These are phyloP conservation scores for Mimumesa dahlbomi DNA, from an alignment of 2,888 invertebrate species.

Conservation along the genomic window DNA sequence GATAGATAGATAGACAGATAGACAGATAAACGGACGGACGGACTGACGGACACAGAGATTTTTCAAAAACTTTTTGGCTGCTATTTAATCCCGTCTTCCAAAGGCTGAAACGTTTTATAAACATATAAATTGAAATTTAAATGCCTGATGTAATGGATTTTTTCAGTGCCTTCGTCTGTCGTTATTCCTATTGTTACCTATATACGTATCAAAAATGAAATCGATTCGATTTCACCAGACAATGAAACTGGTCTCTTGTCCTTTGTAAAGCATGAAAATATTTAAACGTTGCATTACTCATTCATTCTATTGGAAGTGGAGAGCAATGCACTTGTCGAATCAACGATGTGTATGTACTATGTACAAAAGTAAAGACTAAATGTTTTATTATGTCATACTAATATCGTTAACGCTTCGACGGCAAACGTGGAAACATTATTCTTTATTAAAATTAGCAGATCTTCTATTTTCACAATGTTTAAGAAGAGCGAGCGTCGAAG, in stretches of 20 bases:
- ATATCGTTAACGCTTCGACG: slow-evolving; percentile 22
- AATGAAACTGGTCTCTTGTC: slow-evolving; percentile 5
- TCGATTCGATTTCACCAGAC: background rate
- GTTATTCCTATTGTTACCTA: background rate
- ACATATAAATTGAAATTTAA: background rate
- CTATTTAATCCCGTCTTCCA: slow-evolving; percentile 25
- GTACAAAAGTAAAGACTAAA: slow-evolving; percentile 70
- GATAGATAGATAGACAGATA: no score
- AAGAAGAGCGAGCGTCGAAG: background rate
- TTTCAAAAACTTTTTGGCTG: slow-evolving; percentile 13
- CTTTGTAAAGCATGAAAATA: background rate
- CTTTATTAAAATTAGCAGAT: no score
- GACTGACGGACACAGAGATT: no score
- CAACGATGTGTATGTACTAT: slow-evolving; percentile 74
- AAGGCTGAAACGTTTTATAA: background rate
- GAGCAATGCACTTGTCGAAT: slow-evolving; percentile 40
- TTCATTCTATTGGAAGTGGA: slow-evolving; percentile 26
- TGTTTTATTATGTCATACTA: slow-evolving; percentile 23
- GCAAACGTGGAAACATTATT: no score
- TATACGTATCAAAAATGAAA: background rate
- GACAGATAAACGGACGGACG: no score
- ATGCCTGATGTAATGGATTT: background rate
- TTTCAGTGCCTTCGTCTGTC: background rate
- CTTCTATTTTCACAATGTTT: no score
- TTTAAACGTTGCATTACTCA: slow-evolving; percentile 32